Base-by-base conservation (phyloP, 2,113 vertebrate genomes). In the Macroglossus sobrinus region DNA sequence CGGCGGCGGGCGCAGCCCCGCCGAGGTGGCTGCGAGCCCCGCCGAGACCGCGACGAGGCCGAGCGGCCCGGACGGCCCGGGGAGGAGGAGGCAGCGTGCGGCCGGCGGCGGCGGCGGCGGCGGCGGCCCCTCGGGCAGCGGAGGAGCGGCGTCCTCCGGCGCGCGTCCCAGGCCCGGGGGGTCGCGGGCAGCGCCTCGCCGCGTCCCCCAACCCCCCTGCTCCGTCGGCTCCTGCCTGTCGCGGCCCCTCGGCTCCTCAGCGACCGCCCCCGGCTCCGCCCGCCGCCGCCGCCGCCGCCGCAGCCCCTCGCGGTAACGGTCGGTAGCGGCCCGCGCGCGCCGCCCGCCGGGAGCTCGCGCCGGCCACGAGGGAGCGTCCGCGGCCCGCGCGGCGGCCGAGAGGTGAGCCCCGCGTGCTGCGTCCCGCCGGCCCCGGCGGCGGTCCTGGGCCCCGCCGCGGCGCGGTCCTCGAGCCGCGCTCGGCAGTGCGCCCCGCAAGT, bases 201-300 rank as follows among this genome's bases (percentile, higher is more conserved):
- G 66, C 55, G 57, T 69, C 93, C 26, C 79, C 71, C 53, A 93
- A 93, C 84, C 22, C 22, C 55, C 55, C 55, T 7, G 19, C 55
- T 59, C 57, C 57, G 9, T 10, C 10, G 22, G 24, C 57, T 59
- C 59, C 59, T 47, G 93, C 97, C 96, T 95, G 91, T 38, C 43
- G 47, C 33, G 55, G 80, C 84, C 74, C n/a, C 19, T 26, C 63
- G 0, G 82, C 72, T 15, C 38, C 93, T 10, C 38, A 68, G 81
- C 59, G 69, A 92, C 97, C 96, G 93, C 96, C 97, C 93, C 66
- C 55, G 38, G 95, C 97, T 98, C 96, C 97, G 93, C 97, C 97
- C 78, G 97, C 94, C 19, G 76, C 89, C 84, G 74, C 97, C 78
- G 97, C 94, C 19, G 76, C 89, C 84, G 74, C 61, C 68, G 38